Evolutionary conservation across 2,888 invertebrate genomes (phyloP).

Genomic region (Sarcophaga carnaria): DNA sequence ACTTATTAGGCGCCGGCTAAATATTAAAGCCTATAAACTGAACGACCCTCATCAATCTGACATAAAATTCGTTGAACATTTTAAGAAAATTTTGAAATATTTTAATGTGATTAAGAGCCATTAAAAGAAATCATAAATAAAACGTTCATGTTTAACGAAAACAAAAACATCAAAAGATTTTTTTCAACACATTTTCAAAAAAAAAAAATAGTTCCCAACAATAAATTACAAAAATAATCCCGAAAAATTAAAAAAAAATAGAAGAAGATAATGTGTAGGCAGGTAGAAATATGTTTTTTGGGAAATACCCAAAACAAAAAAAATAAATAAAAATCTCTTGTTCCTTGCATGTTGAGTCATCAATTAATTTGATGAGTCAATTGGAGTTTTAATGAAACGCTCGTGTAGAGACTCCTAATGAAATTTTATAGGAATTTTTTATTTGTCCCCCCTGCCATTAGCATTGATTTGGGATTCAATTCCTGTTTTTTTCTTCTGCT

Average conservation of each 20-base stretch:
- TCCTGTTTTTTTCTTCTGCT: neutral
- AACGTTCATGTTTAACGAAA: neutral
- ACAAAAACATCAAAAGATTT: slow-evolving; percentile 8
- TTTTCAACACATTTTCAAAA: neutral
- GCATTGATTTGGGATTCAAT: slow-evolving; percentile 39
- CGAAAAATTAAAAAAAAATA: neutral
- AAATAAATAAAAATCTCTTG: neutral
- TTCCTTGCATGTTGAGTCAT: slow-evolving; percentile 25
- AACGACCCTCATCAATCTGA: too few species aligned
- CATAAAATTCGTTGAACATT: too few species aligned
- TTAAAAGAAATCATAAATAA: slow-evolving; percentile 19
- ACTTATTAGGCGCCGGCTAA: too few species aligned
- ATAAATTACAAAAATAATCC: neutral
- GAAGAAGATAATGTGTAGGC: neutral
- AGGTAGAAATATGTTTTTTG: slow-evolving; percentile 22
- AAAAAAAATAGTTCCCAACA: neutral
- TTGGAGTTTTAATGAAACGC: neutral
- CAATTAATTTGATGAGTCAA: slow-evolving; percentile 14
- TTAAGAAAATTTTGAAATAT: neutral
- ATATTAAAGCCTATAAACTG: too few species aligned
- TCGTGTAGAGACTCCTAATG: too few species aligned
- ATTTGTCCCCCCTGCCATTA: slow-evolving; percentile 20
- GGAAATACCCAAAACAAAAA: slow-evolving; percentile 30
- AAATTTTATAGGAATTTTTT: too few species aligned
- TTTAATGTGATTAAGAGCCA: slow-evolving; percentile 16